These are phyloP conservation scores for Blastobasis adustella DNA, from an alignment of 2,888 invertebrate genomes.

Conservation along the genomic window DNA sequence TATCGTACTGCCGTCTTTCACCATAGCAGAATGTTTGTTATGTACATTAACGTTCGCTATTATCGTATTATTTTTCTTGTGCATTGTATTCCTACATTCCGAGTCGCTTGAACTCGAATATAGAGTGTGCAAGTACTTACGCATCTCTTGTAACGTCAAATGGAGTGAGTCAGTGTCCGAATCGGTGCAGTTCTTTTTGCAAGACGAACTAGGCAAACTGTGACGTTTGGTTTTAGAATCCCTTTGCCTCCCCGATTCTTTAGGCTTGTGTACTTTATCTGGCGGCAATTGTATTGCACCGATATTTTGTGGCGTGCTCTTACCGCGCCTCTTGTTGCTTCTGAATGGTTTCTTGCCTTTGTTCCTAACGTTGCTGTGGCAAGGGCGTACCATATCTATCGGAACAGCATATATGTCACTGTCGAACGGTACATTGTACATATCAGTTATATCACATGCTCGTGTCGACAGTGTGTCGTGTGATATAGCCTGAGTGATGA, in stretches of 20 bases:
- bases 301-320: slow-evolving; percentile 43
- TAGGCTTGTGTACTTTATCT: slow-evolving; percentile 39
- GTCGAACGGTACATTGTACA: slow-evolving; percentile 92
- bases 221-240: slow-evolving; percentile 76
- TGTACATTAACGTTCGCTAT: slow-evolving; percentile 60
- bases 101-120: slow-evolving; percentile 86
- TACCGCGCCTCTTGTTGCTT: slow-evolving; percentile 52
- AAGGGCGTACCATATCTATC: slow-evolving; percentile 84
- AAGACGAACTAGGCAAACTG: slow-evolving; percentile 80
- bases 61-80: slow-evolving; percentile 63
- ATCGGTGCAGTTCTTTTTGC: slow-evolving; percentile 66
- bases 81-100: slow-evolving; percentile 59
- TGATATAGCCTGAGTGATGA: slow-evolving; percentile 91
- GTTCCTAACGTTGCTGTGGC: slow-evolving; percentile 44
- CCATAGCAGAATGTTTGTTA: slow-evolving; percentile 12
- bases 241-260: slow-evolving; percentile 44
- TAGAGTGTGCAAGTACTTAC: slow-evolving; percentile 87
- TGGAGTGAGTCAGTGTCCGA: slow-evolving; percentile 82
- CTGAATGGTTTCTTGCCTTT: slow-evolving; percentile 57
- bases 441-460: slow-evolving; percentile 86
- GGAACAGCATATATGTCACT: slow-evolving; percentile 92
- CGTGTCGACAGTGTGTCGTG: slow-evolving; percentile 83
- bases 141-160: slow-evolving; percentile 89
- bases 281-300: slow-evolving; percentile 26
- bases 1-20: slow-evolving; percentile 30